These are phyloP conservation scores for Eufriesea mexicana DNA, from an alignment of 1,140 invertebrate genomes.

Conservation along the genomic window DNA sequence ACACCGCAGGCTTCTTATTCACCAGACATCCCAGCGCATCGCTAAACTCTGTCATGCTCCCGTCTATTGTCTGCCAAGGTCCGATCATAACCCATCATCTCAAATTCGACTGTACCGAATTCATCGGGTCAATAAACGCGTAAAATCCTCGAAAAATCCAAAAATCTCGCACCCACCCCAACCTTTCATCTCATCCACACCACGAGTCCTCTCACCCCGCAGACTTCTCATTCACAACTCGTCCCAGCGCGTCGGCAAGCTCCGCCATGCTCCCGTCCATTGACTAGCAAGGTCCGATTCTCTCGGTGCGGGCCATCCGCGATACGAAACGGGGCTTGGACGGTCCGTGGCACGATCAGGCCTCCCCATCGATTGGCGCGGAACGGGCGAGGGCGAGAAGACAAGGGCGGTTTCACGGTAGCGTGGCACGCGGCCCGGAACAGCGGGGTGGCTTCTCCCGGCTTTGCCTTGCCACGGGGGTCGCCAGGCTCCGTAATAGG, in stretches of 20 bases:
- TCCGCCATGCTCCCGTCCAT: constrained; percentile 12
- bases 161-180: not conserved
- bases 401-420: constrained; percentile 65
- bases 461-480: constrained; percentile 39
- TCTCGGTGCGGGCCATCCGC: not conserved
- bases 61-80: no score
- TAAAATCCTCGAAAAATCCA: not conserved
- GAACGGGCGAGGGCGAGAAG: constrained; percentile 39
- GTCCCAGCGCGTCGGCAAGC: not conserved
- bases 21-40: no score
- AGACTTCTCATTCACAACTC: constrained; percentile 23
- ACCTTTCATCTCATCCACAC: not conserved
- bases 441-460: constrained; percentile 46
- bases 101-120: no score
- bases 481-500: constrained; percentile 69
- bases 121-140: no score
- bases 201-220: not conserved
- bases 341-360: constrained; percentile 65
- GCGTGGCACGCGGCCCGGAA: constrained; percentile 36
- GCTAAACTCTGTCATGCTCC: no score
- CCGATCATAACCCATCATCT: no score
- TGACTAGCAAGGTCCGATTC: constrained; percentile 8
- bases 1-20: no score
- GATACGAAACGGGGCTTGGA: not conserved
- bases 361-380: constrained; percentile 73